These are phyloP conservation scores for Phodopus roborovskii DNA, from an alignment of 2,113 vertebrate genomes.

Conservation along the genomic window DNA sequence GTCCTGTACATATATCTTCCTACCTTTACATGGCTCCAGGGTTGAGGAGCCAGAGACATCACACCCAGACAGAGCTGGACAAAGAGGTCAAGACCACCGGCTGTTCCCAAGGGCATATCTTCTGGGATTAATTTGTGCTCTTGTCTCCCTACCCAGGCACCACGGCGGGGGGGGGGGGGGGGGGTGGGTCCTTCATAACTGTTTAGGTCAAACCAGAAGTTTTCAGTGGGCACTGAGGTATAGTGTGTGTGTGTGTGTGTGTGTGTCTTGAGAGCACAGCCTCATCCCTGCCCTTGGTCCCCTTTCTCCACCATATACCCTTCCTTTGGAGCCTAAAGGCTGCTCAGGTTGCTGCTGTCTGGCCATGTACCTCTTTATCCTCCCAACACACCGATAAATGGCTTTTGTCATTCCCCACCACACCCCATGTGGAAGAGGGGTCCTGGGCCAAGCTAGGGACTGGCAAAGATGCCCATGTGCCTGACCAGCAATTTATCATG, in stretches of 20 bases:
- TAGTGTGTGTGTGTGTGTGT: neutral
- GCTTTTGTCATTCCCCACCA: conserved; percentile 1
- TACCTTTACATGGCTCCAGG: neutral
- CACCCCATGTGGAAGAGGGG: conserved; percentile 11
- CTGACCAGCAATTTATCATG: neutral
- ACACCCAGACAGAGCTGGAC: neutral
- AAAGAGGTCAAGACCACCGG: neutral
- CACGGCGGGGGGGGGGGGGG: no score
- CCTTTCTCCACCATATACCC: neutral
- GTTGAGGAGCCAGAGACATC: neutral
- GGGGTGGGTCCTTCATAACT: neutral
- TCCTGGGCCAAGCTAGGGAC: conserved; percentile 50
- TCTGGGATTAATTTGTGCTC: neutral
- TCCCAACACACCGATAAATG: neutral
- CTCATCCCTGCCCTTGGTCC: neutral
- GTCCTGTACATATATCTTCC: neutral
- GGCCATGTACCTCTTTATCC: neutral
- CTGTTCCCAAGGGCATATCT: neutral
- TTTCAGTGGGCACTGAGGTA: neutral
- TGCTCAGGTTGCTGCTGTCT: neutral
- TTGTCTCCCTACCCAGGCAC: neutral
- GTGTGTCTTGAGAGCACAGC: no score
- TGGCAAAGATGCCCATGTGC: conserved; percentile 59
- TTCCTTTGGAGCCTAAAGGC: neutral
- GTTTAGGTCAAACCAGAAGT: neutral